Evolutionary conservation across 2,888 invertebrate species (phyloP).

Genomic region (Arctia plantaginis): DNA sequence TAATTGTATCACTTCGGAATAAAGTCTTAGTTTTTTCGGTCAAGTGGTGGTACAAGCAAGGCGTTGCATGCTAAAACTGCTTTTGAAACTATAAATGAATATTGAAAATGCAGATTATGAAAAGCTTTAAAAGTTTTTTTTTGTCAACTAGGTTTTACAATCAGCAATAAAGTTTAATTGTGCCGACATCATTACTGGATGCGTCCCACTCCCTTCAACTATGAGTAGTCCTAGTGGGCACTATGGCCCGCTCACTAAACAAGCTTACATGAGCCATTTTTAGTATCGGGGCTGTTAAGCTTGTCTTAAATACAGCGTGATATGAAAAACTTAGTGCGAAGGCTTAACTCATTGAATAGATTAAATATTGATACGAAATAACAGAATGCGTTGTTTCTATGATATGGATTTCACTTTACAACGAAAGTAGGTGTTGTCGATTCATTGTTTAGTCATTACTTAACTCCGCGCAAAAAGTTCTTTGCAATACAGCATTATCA

Average conservation of each 20-base stretch:
- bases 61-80: no score
- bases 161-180: no score
- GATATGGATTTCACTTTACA: background rate
- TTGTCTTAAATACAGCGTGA: background rate
- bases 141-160: no score
- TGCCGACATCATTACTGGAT: no score
- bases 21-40: background rate
- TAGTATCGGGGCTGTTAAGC: background rate
- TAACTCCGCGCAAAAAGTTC: background rate
- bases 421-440: background rate
- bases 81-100: no score
- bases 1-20: background rate
- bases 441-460: background rate
- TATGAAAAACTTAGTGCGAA: background rate
- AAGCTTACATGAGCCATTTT: no score
- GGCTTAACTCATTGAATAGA: background rate
- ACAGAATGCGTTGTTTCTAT: background rate
- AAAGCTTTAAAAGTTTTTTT: no score
- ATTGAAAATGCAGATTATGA: no score
- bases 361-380: background rate
- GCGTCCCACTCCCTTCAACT: no score
- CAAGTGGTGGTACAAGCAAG: no score
- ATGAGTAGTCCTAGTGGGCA: no score
- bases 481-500: background rate
- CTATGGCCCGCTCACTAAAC: no score